Percentiles rank a stretch among this genome's conserved stretches.
Evolutionary conservation across 1,140 invertebrate genomes (phyloP).

Genomic region (Drosophila nannoptera): DNA sequence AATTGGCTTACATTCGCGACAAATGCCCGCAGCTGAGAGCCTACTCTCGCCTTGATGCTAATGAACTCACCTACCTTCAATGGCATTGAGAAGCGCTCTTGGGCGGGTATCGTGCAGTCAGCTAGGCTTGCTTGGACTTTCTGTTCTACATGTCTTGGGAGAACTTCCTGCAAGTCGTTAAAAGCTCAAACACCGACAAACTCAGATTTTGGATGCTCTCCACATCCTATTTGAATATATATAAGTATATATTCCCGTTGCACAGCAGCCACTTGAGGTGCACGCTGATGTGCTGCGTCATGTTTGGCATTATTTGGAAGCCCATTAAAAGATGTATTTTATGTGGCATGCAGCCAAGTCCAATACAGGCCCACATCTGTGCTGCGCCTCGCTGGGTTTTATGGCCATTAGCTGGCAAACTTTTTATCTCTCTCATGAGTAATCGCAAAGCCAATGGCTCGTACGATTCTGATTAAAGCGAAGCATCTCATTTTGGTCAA

Average conservation of each 20-base stretch:
- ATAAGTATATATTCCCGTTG: not conserved
- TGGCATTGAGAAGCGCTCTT: not conserved
- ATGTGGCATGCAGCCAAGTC: constrained; percentile 3
- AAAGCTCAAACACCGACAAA: not conserved
- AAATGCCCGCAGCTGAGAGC: too few species aligned
- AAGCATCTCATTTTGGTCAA: constrained; percentile 3
- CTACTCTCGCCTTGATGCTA: too few species aligned
- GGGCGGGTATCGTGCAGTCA: not conserved
- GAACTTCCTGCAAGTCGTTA: not conserved
- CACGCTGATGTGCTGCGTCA: constrained; percentile 8
- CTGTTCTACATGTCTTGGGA: not conserved
- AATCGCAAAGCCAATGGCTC: constrained; percentile 40
- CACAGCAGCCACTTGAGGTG: not conserved
- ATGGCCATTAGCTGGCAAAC: constrained; percentile 25
- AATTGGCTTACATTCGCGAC: constrained; percentile 1
- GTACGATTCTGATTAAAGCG: constrained; percentile 35
- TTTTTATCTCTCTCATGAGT: constrained; percentile 45
- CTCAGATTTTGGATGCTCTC: not conserved
- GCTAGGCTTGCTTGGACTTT: not conserved
- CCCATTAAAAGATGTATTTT: constrained; percentile 20
- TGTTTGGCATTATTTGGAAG: constrained; percentile 11
- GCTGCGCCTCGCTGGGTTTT: constrained; percentile 3
- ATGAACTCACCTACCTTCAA: too few species aligned
- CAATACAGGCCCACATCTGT: constrained; percentile 4
- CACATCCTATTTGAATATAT: not conserved